These are phyloP conservation scores for Tetragonula clypearis DNA, from an alignment of 1,140 invertebrate species.

Conservation along the genomic window DNA sequence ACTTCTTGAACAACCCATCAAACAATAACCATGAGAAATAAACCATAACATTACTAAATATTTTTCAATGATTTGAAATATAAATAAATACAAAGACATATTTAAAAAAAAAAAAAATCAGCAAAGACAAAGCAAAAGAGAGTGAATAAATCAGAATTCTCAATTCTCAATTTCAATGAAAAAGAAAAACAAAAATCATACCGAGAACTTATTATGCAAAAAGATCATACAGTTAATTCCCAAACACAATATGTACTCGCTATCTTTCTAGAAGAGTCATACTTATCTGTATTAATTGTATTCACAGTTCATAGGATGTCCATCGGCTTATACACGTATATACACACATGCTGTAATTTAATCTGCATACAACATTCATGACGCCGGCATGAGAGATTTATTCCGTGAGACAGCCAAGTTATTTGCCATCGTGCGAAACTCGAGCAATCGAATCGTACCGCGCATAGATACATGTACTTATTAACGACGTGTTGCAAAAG, in stretches of 20 bases:
- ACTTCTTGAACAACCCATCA: too few relatives aligned
- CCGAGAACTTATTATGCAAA: neutral
- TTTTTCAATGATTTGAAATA: neutral
- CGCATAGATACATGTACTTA: too few relatives aligned
- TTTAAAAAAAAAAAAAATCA: neutral
- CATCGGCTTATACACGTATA: neutral
- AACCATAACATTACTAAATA: too few relatives aligned
- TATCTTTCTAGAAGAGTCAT: neutral
- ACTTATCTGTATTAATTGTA: neutral
- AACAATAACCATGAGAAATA: too few relatives aligned
- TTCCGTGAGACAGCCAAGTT: neutral
- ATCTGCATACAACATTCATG: neutral
- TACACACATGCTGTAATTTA: neutral
- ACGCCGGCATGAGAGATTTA: neutral
- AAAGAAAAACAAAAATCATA: rapidly evolving
- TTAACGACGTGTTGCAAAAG: neutral
- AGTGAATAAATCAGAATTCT: neutral
- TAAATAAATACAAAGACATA: too few relatives aligned
- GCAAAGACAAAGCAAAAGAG: neutral
- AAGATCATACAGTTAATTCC: too few relatives aligned
- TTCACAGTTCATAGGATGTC: neutral
- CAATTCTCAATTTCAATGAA: too few relatives aligned
- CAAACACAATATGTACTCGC: neutral
- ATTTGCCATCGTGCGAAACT: too few relatives aligned
- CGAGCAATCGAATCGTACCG: neutral